A percentile compares a stretch with the other conserved stretches of the same genome.
Conservation (phyloP, 2,888 invertebrate species). For the Cerastis rubricosa region DNA sequence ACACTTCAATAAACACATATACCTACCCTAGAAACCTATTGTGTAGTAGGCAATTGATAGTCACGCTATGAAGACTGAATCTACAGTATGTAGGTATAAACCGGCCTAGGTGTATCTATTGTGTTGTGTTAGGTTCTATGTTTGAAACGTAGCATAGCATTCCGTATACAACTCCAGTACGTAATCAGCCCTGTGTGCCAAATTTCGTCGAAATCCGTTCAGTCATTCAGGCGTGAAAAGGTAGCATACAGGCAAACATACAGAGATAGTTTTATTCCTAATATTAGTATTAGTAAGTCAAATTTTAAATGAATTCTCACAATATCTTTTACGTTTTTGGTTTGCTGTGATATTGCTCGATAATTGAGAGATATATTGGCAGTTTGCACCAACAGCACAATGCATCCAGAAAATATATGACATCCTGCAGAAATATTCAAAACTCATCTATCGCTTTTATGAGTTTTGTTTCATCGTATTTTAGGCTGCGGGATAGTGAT, state of each 20-base stretch:
- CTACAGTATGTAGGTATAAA: not conserved
- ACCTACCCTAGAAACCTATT: not conserved
- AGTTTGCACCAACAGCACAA: conserved; percentile 44
- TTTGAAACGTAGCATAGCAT: not conserved
- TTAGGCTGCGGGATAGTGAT: conserved; percentile 1
- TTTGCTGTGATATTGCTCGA: conserved; percentile 7
- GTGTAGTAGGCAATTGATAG: not conserved
- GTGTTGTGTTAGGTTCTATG: not conserved
- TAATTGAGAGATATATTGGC: conserved; percentile 55
- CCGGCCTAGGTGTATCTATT: not conserved
- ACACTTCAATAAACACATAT: not conserved
- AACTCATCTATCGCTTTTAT: conserved; percentile 51
- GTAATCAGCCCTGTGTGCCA: not conserved
- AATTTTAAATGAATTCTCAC: not conserved
- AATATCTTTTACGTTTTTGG: conserved; percentile 3
- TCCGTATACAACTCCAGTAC: not conserved
- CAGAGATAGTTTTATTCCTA: not conserved
- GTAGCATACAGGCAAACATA: not conserved
- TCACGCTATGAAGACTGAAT: not conserved
- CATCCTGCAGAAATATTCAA: conserved; percentile 46
- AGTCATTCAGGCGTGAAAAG: not conserved
- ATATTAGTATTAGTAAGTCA: not conserved
- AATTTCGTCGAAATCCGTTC: not conserved
- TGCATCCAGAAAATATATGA: conserved; percentile 43
- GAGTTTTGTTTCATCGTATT: conserved; percentile 29